Percentiles rank a stretch among this genome's conserved stretches.
Evolutionary conservation across 2,888 invertebrate species (phyloP).

Genomic region (Mayetiola destructor): DNA sequence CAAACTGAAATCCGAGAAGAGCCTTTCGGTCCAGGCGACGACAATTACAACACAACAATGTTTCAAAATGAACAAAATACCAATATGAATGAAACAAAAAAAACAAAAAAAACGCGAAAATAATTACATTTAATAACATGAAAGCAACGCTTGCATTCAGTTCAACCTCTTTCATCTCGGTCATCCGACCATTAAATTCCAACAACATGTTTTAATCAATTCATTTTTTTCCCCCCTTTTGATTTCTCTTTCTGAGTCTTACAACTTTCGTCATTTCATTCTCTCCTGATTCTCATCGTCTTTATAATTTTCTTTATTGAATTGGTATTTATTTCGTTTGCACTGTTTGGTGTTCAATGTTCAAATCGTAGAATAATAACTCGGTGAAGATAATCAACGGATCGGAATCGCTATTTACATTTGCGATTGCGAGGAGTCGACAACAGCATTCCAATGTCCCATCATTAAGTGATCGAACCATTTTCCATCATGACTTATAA

Average conservation of each 20-base stretch:
- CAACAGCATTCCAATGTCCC: neutral
- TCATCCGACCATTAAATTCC: neutral
- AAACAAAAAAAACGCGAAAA: constrained; percentile 1
- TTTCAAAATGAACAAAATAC: neutral
- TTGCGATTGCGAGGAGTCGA: neutral
- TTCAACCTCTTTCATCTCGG: neutral
- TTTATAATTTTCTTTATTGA: too few species aligned
- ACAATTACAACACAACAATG: neutral
- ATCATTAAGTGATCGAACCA: constrained; percentile 12
- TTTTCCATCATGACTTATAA: constrained; percentile 12
- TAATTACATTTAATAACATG: constrained; percentile 12
- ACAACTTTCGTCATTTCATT: too few species aligned
- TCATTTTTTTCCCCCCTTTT: neutral
- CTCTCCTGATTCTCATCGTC: too few species aligned
- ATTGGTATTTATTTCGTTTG: too few species aligned
- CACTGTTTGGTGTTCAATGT: too few species aligned
- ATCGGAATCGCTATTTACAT: neutral
- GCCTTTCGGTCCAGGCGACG: neutral
- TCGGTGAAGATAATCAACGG: neutral
- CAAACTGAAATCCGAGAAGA: neutral
- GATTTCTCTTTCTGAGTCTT: neutral
- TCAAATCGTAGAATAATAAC: too few species aligned
- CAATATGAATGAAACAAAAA: neutral
- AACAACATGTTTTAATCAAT: constrained; percentile 6
- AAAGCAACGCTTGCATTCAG: neutral